Evolutionary conservation across 2,797 vertebrate genomes (phyloP).

Genomic region (Tapirus indicus): DNA sequence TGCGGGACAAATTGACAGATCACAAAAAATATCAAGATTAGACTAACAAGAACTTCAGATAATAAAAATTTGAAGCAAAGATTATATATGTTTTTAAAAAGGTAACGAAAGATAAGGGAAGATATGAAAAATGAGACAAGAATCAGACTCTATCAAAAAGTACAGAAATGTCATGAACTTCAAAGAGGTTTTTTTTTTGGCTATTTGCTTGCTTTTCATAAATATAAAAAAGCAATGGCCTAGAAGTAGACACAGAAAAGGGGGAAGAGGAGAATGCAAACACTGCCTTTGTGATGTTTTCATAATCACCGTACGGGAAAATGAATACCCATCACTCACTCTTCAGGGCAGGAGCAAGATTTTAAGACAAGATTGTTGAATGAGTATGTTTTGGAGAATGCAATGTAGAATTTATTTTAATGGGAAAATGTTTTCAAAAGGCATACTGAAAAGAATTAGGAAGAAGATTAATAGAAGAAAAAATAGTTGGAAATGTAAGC

Average conservation of each 20-base stretch:
- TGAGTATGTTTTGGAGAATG: not conserved
- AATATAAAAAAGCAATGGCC: not conserved
- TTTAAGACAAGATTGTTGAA: not conserved
- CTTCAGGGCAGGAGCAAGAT: not conserved
- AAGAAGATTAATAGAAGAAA: not conserved
- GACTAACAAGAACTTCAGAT: not conserved
- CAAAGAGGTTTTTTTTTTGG: not conserved
- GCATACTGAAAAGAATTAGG: not conserved
- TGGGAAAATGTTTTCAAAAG: not conserved
- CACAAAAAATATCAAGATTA: not conserved
- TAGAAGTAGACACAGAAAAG: not conserved
- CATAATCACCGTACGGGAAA: not conserved
- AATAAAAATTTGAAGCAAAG: not conserved
- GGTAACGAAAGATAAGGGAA: not conserved
- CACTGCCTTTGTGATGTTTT: not conserved
- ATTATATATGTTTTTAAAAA: not conserved
- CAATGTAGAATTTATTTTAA: constrained; percentile 10
- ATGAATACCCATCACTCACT: not conserved
- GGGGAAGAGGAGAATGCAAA: not conserved
- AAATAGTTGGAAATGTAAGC: not conserved
- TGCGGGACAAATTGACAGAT: not conserved
- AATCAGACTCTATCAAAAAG: not conserved
- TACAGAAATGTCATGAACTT: not conserved
- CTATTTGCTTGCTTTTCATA: not conserved
- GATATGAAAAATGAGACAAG: not conserved